These are phyloP conservation scores for Heliconius hermathena DNA, from an alignment of 1,140 invertebrate genomes.

Conservation along the genomic window DNA sequence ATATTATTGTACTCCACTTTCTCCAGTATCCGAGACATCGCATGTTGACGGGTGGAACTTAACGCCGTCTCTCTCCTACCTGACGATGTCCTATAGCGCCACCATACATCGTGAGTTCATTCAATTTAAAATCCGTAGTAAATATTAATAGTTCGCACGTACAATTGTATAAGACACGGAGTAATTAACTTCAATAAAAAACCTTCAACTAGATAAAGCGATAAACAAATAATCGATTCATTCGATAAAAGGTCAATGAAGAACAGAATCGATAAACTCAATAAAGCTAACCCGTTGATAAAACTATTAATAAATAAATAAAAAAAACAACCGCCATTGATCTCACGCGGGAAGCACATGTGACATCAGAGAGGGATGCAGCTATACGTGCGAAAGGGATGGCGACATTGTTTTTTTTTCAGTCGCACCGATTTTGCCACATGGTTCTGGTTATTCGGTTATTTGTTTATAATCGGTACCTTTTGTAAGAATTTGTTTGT, in stretches of 20 bases:
- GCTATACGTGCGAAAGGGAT: slow-evolving; percentile 45
- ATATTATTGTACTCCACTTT: no score
- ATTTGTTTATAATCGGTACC: slow-evolving; percentile 40
- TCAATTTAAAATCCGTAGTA: no score
- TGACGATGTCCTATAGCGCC: no score
- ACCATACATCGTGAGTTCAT: no score
- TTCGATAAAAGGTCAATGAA: slow-evolving; percentile 33
- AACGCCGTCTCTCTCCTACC: no score
- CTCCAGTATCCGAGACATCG: no score
- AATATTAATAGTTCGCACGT: no score
- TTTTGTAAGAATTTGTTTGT: slow-evolving; percentile 35
- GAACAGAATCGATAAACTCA: slow-evolving; percentile 39
- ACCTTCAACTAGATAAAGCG: not conserved
- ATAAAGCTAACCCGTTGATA: slow-evolving; percentile 55
- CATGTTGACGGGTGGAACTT: no score
- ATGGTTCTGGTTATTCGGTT: slow-evolving; percentile 43
- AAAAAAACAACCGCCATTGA: slow-evolving; percentile 66
- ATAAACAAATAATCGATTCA: slow-evolving; percentile 20
- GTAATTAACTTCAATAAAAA: slow-evolving; percentile 1
- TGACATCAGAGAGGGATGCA: slow-evolving; percentile 47
- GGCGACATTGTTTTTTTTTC: slow-evolving; percentile 51
- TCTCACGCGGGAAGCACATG: slow-evolving; percentile 64
- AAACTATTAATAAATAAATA: slow-evolving; percentile 53
- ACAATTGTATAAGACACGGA: no score
- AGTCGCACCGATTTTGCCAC: slow-evolving; percentile 58